These are phyloP conservation scores for Symphodus melops DNA, from an alignment of 2,113 vertebrate genomes.

Conservation along the genomic window DNA sequence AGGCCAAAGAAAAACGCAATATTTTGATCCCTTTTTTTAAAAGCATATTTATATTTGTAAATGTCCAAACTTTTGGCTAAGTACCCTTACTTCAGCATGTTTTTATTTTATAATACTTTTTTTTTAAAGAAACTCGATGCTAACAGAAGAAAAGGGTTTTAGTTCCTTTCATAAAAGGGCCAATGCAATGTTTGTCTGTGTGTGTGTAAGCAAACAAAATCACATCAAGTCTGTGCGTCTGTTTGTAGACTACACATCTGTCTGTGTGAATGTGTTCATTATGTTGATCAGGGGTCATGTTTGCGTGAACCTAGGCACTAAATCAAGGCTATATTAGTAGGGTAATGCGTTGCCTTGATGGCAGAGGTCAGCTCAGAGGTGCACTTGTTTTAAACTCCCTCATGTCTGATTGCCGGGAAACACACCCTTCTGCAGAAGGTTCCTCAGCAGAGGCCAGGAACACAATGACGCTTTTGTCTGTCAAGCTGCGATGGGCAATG, in stretches of 20 bases:
- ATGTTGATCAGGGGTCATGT: constrained; percentile 78
- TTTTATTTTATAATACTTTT: no score
- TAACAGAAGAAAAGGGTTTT: no score
- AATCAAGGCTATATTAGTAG: constrained; percentile 79
- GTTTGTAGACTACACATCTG: constrained; percentile 36
- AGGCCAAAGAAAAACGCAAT: no score
- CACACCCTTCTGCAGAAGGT: constrained; percentile 73
- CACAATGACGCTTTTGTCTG: constrained; percentile 81
- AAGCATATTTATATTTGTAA: no score
- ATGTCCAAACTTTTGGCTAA: no score
- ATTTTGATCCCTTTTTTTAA: no score
- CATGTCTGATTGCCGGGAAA: constrained; percentile 64
- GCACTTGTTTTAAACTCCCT: constrained; percentile 69
- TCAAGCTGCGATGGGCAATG: constrained; percentile 29
- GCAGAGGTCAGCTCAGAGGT: constrained; percentile 78
- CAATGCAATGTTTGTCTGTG: constrained; percentile 24
- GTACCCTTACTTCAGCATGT: background rate
- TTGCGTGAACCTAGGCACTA: constrained; percentile 78
- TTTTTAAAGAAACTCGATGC: no score
- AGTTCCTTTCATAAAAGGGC: background rate
- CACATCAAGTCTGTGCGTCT: constrained; percentile 15
- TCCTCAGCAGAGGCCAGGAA: constrained; percentile 64
- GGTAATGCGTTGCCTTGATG: constrained; percentile 69
- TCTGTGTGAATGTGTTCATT: constrained; percentile 70
- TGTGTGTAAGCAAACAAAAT: constrained; percentile 39